phyloP scores from a whole-genome alignment of 2,797 vertebrate genomes.

The Cyclopterus lumpus region DNA sequence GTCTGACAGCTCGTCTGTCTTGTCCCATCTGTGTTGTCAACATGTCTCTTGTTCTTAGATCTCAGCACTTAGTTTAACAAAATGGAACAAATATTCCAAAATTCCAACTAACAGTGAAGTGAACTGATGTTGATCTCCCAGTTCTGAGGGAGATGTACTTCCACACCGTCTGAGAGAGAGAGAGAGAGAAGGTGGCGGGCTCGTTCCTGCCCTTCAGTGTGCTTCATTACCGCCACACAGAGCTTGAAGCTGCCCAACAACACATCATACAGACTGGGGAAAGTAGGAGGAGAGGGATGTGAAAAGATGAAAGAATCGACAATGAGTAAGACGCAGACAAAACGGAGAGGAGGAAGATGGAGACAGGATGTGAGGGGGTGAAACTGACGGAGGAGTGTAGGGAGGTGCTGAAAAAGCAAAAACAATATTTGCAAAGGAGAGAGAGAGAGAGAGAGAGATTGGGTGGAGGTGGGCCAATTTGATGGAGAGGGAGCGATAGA shows the following conservation, averaged over 20 bases:
- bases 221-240: conserved; percentile 67
- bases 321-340: conserved; percentile 68
- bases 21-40: not conserved
- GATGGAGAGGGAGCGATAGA: conserved; percentile 13
- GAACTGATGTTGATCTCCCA: conserved; percentile 20
- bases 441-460: conserved; percentile 12
- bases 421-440: conserved; percentile 37
- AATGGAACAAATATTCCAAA: not conserved
- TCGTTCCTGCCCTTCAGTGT: conserved; percentile 41
- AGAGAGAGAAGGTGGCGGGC: conserved; percentile 8
- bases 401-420: conserved; percentile 46
- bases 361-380: conserved; percentile 63
- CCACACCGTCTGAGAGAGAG: not conserved
- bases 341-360: conserved; percentile 53
- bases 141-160: conserved; percentile 25
- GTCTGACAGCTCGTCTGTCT: not conserved
- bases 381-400: conserved; percentile 60
- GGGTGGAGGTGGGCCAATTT: conserved; percentile 32
- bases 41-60: not conserved
- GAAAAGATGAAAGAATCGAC: conserved; percentile 68
- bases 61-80: not conserved
- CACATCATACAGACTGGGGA: conserved; percentile 66
- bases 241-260: conserved; percentile 54
- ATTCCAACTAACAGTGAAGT: not conserved
- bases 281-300: conserved; percentile 62